Evolutionary conservation across 2,113 vertebrate species (phyloP).

Genomic region (Todiramphus chloris): DNA sequence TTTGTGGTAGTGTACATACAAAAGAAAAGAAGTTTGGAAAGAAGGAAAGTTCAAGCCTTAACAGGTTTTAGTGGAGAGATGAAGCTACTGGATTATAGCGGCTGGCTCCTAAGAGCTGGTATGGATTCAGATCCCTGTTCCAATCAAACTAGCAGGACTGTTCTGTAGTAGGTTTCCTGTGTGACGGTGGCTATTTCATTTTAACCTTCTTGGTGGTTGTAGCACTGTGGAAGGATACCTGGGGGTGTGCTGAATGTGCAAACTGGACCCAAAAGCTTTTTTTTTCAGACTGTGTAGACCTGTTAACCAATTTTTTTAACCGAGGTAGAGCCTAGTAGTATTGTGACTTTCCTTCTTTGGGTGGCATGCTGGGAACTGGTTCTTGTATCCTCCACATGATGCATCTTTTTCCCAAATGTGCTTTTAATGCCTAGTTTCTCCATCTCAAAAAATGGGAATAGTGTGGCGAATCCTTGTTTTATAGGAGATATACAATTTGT

Average conservation of each 20-base stretch:
- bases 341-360: background rate
- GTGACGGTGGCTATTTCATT: background rate
- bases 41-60: background rate
- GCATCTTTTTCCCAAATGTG: background rate
- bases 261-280: background rate
- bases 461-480: background rate
- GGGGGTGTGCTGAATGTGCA: background rate
- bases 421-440: background rate
- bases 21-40: background rate
- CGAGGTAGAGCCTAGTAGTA: background rate
- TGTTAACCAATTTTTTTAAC: background rate
- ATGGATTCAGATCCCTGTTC: background rate
- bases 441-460: background rate
- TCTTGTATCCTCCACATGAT: background rate
- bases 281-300: background rate
- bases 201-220: background rate
- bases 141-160: background rate
- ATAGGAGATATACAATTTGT: background rate
- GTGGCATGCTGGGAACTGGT: background rate
- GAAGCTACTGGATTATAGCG: background rate
- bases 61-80: background rate
- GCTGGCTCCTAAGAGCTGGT: background rate
- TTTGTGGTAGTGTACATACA: background rate
- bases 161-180: background rate
- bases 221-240: background rate